Evolutionary conservation across 1,140 invertebrate genomes (phyloP), one percentile per base, ranked within the genome.

Genomic region (Zaprionus capensis): DNA sequence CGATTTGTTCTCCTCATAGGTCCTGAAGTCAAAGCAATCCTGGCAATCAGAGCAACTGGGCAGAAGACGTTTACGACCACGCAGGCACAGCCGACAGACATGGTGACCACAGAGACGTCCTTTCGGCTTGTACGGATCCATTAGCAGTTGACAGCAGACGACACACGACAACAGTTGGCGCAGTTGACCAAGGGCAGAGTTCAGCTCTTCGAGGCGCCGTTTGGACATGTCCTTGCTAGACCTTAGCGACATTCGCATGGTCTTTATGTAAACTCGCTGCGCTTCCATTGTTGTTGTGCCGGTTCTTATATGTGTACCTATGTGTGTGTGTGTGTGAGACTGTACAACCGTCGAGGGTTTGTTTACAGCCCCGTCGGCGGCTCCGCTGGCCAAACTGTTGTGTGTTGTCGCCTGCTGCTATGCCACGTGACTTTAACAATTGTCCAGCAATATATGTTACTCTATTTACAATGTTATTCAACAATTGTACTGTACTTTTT

Each of bases 21-120:
- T 95, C 51, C 75, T 87, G 22, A 78, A 92, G 38, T 92, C 85
- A 15, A 95, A 94, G 86, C 97, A 97, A 86, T 97, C 96, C 92
- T 96, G 96, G 93, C 97, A 98, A 95, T 96, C 97, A 69, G 95
- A 94, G 91, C 97, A 98, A 1, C 95, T 95, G 1, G 97, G 97
- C 90, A 96, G 97, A 20, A 98, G 93, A 91, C 96, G 96, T 93
- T 98, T 98, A 76, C 96, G 95, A 3, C 97, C 97, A 55, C 97
- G 97, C 82, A 96, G 94, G 92, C 98, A 98, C 70, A 93, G 93
- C n/a, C 94, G 93, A 81, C 97, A 98, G 17, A 98, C 96, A 93
- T 97, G 96, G 93, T 98, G 97, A 93, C 97, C 96, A 93, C 97
- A 98, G 66, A 95, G 95, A n/a, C 95, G 95, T 80, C 95, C 95